Conservation (phyloP, 2,113 vertebrate species). For the Buteo buteo region DNA sequence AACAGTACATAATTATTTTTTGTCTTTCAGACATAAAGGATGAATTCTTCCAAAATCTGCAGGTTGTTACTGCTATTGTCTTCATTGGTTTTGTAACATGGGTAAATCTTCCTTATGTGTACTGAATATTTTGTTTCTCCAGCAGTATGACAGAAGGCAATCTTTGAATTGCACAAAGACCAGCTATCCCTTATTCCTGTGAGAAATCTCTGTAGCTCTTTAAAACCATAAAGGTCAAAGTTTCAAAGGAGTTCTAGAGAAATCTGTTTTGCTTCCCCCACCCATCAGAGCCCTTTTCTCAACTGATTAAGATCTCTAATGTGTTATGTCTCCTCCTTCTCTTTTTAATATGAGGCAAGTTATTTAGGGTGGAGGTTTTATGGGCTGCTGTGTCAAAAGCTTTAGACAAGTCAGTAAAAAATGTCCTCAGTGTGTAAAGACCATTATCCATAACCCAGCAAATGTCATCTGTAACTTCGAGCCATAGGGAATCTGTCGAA, state of each 20-base stretch:
- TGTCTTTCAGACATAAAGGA: background rate
- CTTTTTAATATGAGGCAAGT: slow-evolving; percentile 9
- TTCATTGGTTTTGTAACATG: background rate
- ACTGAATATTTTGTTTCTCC: background rate
- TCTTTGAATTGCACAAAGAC: background rate
- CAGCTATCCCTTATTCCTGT: background rate
- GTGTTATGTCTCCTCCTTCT: slow-evolving; percentile 29
- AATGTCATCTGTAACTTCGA: slow-evolving; percentile 62
- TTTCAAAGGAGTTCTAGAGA: slow-evolving; percentile 4
- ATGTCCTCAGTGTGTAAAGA: slow-evolving; percentile 27
- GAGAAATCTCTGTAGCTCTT: background rate
- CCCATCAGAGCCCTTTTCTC: slow-evolving; percentile 11
- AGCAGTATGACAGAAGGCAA: background rate
- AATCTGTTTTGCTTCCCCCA: background rate
- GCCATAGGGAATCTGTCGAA: slow-evolving; percentile 14
- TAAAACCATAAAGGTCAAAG: slow-evolving; percentile 25
- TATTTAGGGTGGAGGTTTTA: slow-evolving; percentile 53
- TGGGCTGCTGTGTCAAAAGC: slow-evolving; percentile 59
- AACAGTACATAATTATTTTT: background rate
- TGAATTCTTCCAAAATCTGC: background rate
- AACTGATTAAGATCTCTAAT: slow-evolving; percentile 46
- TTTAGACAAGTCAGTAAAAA: slow-evolving; percentile 64
- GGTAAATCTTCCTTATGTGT: background rate
- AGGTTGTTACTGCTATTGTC: background rate
- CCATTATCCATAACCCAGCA: slow-evolving; percentile 47